A percentile compares a stretch with the other conserved stretches of the same genome.
These are phyloP conservation scores for Patella depressa DNA, from an alignment of 2,888 invertebrate species.

Conservation along the genomic window DNA sequence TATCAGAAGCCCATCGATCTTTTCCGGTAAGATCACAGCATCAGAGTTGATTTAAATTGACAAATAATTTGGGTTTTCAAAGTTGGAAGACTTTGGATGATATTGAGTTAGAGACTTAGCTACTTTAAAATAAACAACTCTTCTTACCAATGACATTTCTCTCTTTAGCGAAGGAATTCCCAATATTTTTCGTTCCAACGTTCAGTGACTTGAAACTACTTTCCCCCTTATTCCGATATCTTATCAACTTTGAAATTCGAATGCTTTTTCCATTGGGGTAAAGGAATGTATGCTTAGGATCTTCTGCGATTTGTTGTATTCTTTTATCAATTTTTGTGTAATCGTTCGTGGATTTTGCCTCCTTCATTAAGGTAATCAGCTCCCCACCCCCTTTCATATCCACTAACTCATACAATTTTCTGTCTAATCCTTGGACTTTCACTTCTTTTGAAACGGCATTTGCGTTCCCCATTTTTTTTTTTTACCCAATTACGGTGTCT, in stretches of 20 bases:
- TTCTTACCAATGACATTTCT: no score
- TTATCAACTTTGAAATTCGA: slow-evolving; percentile 89
- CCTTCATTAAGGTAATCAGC: slow-evolving; percentile 66
- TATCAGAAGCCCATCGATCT: no score
- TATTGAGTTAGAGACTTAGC: no score
- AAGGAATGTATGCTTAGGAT: slow-evolving; percentile 78
- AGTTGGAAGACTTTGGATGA: no score
- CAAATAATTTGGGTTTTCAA: no score
- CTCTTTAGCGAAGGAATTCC: no score
- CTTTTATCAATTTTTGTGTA: slow-evolving; percentile 87
- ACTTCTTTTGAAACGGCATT: slow-evolving; percentile 84
- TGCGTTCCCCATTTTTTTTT: slow-evolving; percentile 55
- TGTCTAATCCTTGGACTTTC: slow-evolving; percentile 85
- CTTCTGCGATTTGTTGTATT: slow-evolving; percentile 86
- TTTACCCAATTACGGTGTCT: neutral
- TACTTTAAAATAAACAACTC: no score
- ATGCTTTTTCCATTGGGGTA: slow-evolving; percentile 93
- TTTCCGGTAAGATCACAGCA: no score
- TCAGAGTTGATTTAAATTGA: no score
- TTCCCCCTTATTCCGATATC: slow-evolving; percentile 73
- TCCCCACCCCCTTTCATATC: slow-evolving; percentile 90
- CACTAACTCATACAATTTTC: slow-evolving; percentile 83
- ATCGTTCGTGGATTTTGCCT: slow-evolving; percentile 63
- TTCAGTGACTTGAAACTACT: neutral
- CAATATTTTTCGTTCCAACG: no score